phyloP scores from a whole-genome alignment of 2,113 vertebrate genomes.

The Dendropsophus ebraccatus region DNA sequence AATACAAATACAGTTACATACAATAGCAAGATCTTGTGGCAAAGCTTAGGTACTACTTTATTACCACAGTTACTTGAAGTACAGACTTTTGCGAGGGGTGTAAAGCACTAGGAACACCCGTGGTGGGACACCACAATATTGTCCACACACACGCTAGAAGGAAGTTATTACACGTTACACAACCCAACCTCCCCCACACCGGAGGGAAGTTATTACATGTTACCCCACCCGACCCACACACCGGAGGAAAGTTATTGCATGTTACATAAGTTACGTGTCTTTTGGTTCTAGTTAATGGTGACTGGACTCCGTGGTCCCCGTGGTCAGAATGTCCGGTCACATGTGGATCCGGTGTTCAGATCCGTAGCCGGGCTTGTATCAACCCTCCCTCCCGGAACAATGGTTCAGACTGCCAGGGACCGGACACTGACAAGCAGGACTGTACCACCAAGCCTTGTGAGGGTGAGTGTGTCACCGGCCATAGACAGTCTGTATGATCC shows the following conservation, averaged over 20 bases:
- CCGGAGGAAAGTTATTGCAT: no score
- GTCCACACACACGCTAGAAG: no score
- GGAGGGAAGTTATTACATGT: background rate
- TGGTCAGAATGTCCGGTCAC: conserved; percentile 85
- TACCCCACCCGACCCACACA: no score
- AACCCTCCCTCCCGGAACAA: conserved; percentile 74
- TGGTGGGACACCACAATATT: no score
- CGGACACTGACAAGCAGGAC: conserved; percentile 69
- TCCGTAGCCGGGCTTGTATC: conserved; percentile 78
- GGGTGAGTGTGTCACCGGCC: conserved; percentile 64
- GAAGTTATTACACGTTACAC: background rate
- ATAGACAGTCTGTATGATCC: no score
- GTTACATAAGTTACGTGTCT: background rate
- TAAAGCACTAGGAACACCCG: no score
- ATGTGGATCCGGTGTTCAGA: conserved; percentile 75
- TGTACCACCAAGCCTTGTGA: conserved; percentile 74
- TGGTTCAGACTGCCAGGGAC: conserved; percentile 73
- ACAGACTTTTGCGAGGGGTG: no score
- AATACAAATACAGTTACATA: no score
- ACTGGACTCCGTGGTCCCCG: conserved; percentile 86
- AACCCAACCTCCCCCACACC: background rate
- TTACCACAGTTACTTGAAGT: no score
- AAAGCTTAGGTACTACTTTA: no score
- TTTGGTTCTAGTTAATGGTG: conserved; percentile 72
- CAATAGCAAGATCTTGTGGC: no score